These are phyloP conservation scores for Yponomeuta cagnagella DNA, from an alignment of 2,888 invertebrate species.

Conservation along the genomic window DNA sequence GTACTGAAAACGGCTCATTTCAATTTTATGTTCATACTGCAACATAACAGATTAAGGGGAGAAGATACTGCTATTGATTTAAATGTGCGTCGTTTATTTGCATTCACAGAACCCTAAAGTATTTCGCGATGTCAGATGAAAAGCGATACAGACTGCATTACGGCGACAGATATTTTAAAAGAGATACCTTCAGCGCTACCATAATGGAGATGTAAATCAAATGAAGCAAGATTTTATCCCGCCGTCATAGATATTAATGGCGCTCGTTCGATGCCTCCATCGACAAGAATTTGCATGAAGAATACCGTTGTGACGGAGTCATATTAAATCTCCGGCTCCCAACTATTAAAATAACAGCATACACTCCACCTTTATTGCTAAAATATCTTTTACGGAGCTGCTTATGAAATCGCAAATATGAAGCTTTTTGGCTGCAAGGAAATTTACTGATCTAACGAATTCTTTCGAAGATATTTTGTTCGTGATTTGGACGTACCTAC, in stretches of 20 bases:
- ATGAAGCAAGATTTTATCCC: constrained; percentile 14
- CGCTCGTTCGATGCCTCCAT: constrained; percentile 8
- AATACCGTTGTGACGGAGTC: constrained; percentile 26
- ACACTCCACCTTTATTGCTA: constrained; percentile 15
- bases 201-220: constrained; percentile 10
- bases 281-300: constrained; percentile 30
- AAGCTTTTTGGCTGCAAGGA: too few relatives aligned
- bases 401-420: too few relatives aligned
- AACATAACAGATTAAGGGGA: too few relatives aligned
- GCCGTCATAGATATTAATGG: constrained; percentile 14
- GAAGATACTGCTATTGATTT: neutral
- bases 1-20: too few relatives aligned
- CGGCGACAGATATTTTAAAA: neutral
- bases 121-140: neutral
- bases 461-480: too few relatives aligned
- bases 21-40: too few relatives aligned
- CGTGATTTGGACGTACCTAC: too few relatives aligned
- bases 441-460: too few relatives aligned
- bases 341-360: constrained; percentile 26
- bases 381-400: neutral
- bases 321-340: constrained; percentile 23
- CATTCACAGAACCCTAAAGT: neutral
- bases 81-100: neutral
- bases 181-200: neutral
- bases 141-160: constrained; percentile 1